phyloP scores from a whole-genome alignment of 2,888 invertebrate genomes.

The Drosophila recens region DNA sequence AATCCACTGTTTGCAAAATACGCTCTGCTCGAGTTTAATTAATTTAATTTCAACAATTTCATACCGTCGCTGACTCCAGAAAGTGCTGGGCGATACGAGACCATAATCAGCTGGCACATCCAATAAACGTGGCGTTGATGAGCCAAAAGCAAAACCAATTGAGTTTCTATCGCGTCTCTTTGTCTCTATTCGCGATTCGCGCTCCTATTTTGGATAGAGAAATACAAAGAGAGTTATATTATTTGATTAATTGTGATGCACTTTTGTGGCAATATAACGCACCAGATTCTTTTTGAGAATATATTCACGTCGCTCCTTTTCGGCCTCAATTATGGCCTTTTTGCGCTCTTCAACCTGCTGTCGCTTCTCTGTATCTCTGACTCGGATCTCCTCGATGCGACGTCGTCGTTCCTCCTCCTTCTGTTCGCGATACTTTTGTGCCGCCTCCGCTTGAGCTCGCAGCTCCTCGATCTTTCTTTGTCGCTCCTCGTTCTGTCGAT shows the following conservation, averaged over 20 bases:
- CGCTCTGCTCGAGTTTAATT: not conserved
- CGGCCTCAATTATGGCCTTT: slow-evolving; percentile 94
- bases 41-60: slow-evolving; percentile 3
- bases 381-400: slow-evolving; percentile 93
- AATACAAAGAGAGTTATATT: not conserved
- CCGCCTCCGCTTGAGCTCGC: slow-evolving; percentile 94
- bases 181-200: slow-evolving; percentile 92
- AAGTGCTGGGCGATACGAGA: slow-evolving; percentile 86
- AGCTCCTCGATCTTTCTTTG: slow-evolving; percentile 95
- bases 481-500: slow-evolving; percentile 95
- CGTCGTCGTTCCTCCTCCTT: slow-evolving; percentile 93
- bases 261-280: slow-evolving; percentile 1
- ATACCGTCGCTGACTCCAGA: slow-evolving; percentile 94
- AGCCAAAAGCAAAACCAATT: slow-evolving; percentile 94
- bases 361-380: slow-evolving; percentile 90
- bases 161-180: slow-evolving; percentile 91
- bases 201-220: slow-evolving; percentile 86
- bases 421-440: slow-evolving; percentile 95
- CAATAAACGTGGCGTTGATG: slow-evolving; percentile 94
- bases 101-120: slow-evolving; percentile 91
- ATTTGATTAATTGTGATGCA: too few species aligned
- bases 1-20: not conserved
- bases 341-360: slow-evolving; percentile 94
- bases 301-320: slow-evolving; percentile 93
- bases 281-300: slow-evolving; percentile 92